Conservation (phyloP, 2,797 vertebrate species). For the Chrysocyon brachyurus region DNA sequence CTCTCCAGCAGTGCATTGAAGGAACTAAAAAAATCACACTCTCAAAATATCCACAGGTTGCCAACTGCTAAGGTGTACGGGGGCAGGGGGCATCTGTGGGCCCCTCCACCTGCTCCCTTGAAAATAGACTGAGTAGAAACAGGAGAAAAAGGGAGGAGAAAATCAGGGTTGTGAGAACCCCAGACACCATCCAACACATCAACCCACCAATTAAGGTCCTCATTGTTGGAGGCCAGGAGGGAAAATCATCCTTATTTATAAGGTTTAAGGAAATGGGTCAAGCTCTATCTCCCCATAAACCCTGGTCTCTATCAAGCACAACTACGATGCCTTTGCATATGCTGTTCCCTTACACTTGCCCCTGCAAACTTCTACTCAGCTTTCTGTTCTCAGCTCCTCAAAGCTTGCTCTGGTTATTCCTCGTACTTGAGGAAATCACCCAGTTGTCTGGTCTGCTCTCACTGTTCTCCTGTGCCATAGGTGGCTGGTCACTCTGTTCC, state of each 20-base stretch:
- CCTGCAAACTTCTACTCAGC: neutral
- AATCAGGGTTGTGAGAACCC: neutral
- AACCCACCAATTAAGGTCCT: neutral
- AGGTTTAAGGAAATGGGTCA: neutral
- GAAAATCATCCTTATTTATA: neutral
- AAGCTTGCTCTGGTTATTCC: neutral
- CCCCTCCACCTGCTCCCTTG: neutral
- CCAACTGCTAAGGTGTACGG: neutral
- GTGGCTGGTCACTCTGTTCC: neutral
- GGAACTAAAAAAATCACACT: conserved; percentile 31
- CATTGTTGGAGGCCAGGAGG: neutral
- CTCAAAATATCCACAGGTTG: conserved; percentile 62
- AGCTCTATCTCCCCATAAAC: neutral
- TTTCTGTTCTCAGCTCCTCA: neutral
- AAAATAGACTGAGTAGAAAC: neutral
- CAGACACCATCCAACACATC: neutral
- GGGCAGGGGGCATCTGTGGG: neutral
- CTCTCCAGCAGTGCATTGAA: neutral
- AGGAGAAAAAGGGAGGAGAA: neutral
- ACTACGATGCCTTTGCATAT: neutral
- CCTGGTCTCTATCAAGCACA: neutral
- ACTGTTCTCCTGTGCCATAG: neutral
- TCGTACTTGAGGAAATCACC: neutral
- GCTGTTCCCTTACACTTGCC: neutral
- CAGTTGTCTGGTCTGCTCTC: neutral